phyloP scores from a whole-genome alignment of 1,140 invertebrate species.

The Apocrypta bakeri region DNA sequence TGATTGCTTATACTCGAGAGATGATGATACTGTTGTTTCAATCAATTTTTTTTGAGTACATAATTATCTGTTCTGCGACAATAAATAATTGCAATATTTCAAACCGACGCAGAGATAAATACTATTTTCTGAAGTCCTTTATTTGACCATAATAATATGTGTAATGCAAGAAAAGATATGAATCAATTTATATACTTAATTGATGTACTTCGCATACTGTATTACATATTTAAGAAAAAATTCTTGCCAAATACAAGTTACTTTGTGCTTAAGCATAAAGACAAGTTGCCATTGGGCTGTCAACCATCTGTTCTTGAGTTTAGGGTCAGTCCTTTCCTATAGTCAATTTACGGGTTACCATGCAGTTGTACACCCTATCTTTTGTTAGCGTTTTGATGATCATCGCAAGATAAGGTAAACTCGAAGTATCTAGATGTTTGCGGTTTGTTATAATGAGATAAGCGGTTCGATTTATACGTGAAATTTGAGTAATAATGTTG shows the following conservation, averaged over 20 bases:
- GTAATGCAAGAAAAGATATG: too few relatives aligned
- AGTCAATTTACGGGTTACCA: slow-evolving; percentile 45
- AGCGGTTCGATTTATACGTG: slow-evolving; percentile 18
- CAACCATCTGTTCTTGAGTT: slow-evolving; percentile 38
- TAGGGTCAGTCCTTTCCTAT: background rate
- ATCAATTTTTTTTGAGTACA: too few relatives aligned
- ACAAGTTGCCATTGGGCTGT: background rate
- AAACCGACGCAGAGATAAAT: too few relatives aligned
- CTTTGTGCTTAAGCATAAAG: background rate
- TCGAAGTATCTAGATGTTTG: background rate
- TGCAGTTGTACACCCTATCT: slow-evolving; percentile 45
- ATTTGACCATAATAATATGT: too few relatives aligned
- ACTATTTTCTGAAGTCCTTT: too few relatives aligned
- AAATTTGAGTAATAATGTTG: too few relatives aligned
- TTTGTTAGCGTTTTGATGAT: slow-evolving; percentile 36
- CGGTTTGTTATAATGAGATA: slow-evolving; percentile 19
- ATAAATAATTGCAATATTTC: too few relatives aligned
- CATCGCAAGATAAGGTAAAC: slow-evolving; percentile 26
- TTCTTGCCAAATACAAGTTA: background rate
- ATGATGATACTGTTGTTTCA: too few relatives aligned
- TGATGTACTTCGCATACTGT: too few relatives aligned
- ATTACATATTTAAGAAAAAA: slow-evolving; percentile 31
- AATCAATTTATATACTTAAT: too few relatives aligned
- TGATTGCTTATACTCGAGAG: too few relatives aligned
- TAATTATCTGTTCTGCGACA: too few relatives aligned